Base-by-base conservation (phyloP, 2,888 invertebrate genomes). In the Anodontia alba region DNA sequence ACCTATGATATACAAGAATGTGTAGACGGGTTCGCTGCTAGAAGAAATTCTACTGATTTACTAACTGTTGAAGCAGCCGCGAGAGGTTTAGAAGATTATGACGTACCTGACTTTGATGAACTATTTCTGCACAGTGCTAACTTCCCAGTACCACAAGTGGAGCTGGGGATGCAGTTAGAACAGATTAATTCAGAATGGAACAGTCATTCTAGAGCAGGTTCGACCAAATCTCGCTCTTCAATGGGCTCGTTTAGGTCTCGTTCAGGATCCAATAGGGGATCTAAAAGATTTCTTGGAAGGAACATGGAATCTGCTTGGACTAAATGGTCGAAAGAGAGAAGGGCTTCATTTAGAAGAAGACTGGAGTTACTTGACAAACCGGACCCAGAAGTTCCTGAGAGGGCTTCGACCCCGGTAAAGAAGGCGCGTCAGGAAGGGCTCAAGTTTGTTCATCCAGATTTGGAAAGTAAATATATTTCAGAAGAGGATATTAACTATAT, bases 351-450 rank as follows among this genome's bases (percentile, higher is more conserved):
- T 76, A 89, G 91, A 71, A 81, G 91, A 26, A 81, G 92, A 29
- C 76, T 93, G 36, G 92, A 93, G 51, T 83, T 88, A 10, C 77
- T 90, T 68, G 93, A 92, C n/a, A 89, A 91, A 75, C 87, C 88
- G 8, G 88, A 90, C 43, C 80, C 87, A 42, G 80, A 84, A 51
- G 90, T 90, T 15, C 80, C 84, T 26, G 89, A 88, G 15, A 83
- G 94, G 51, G 91, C 93, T 42, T 91, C 93, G 23, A 94, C 94
- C 15, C 94, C 94, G 7, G 91, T 94, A 15, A 92, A 92, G 81
- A 94, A 94, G 80, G 93, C 93, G 23, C 86, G 92, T 5, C 89
- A 92, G 78, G 93, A 93, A 80, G 89, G 90, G n/a, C 79, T 90
- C 15, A 90, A 91, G 79, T 92, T 93, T 79, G 87, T 92, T 62